Base-by-base conservation (phyloP, 2,888 invertebrate genomes). In the Acleris literana region DNA sequence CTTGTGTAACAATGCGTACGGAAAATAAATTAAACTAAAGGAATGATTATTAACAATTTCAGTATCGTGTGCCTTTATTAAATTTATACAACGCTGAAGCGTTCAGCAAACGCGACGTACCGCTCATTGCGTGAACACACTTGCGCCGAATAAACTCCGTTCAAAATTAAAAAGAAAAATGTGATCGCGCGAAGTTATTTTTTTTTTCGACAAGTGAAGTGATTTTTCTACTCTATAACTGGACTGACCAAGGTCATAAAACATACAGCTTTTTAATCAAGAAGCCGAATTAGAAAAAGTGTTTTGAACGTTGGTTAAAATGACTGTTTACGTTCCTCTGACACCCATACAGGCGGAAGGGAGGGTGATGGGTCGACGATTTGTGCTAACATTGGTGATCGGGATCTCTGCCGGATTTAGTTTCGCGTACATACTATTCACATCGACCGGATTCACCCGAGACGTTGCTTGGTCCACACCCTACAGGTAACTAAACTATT, bases 361-460 rank as follows among this genome's bases (percentile, higher is more conserved):
- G 72, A 85, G 90, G 89, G 89, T 90, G 90, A 88, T 94, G 87
- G 95, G 95, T 76, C 94, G 95, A 69, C 94, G 95, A 72, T 95
- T 95, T 87, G 89, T 96, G 79, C 86, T 96, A 81, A 95, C 96
- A 69, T 93, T 96, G 78, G 93, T 94, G 78, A 93, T 94, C 75
- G 97, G 96, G 73, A 94, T 96, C 78, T 93, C 95, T 5, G 95
- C 95, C 77, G 96, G 96, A 76, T 96, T 97, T 92, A 94, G 95
- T 83, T 95, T 96, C 79, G 96, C 96, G 69, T 96, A 96, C 85
- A 92, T 96, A 73, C 88, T 95, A 73, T 93, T 95, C 81, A 94
- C 94, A 74, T 93, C 94, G 54, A 85, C 93, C 73, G 93, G 93
- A 84, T 92, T 93, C 80, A 80, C 88, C 69, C 86, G 89, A 73